Conservation (phyloP, 1,140 invertebrate species). For the Drosophila orosa region DNA sequence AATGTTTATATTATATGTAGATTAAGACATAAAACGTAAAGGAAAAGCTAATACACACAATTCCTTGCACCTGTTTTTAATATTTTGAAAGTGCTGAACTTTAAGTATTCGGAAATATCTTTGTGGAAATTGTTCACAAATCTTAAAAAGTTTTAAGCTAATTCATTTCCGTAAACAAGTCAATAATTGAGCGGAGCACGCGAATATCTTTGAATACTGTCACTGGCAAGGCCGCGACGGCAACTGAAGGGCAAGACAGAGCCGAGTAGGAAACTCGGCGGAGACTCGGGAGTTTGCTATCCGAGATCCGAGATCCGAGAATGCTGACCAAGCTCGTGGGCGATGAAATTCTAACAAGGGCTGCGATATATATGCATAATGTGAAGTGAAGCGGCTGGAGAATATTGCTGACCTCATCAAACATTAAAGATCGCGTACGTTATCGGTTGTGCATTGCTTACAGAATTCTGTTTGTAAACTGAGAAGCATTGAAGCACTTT, state of each 20-base stretch:
- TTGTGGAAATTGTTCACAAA: neutral
- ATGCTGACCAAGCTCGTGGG: slow-evolving; percentile 36
- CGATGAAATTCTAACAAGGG: slow-evolving; percentile 26
- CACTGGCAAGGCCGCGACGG: neutral
- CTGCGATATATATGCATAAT: slow-evolving; percentile 4
- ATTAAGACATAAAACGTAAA: neutral
- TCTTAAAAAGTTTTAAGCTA: neutral
- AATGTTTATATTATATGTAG: neutral
- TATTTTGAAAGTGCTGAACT: neutral
- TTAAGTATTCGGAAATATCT: neutral
- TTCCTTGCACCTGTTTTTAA: neutral
- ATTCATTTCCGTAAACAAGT: neutral
- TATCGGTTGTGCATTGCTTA: slow-evolving; percentile 25
- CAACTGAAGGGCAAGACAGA: slow-evolving; percentile 25
- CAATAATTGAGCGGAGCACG: neutral
- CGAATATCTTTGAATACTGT: neutral
- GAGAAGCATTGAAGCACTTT: slow-evolving; percentile 13
- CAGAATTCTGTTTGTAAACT: slow-evolving; percentile 23
- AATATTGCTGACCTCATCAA: slow-evolving; percentile 24
- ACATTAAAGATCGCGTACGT: slow-evolving; percentile 17
- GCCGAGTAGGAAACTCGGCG: slow-evolving; percentile 7
- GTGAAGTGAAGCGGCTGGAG: slow-evolving; percentile 1
- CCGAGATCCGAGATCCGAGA: slow-evolving; percentile 32
- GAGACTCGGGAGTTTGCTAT: slow-evolving; percentile 2
- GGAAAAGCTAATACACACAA: neutral